Evolutionary conservation across 2,113 vertebrate genomes (phyloP), one percentile per base, ranked within the genome.

Genomic region (Corvus hawaiiensis): DNA sequence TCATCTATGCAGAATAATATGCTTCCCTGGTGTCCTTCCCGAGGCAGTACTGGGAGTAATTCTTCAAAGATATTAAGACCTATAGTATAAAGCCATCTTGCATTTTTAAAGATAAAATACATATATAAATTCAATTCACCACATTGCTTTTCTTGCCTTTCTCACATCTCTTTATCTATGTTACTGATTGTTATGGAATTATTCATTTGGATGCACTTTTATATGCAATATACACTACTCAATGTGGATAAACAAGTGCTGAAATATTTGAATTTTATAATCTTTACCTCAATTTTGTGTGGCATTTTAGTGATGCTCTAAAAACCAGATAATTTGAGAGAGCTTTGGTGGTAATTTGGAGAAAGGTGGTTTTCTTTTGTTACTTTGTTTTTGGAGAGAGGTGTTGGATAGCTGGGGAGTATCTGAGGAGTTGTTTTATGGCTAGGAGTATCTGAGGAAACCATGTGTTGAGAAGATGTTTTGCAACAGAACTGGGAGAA

Each of bases 1-100:
- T 96, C 91, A 95, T 95, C 97, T 97, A 84, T 82, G 48, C 35
- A 85, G 82, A 92, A 82, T 89, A 76, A 90, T 89, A 64, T 51
- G 72, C 48, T 90, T 87, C 56, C 79, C 76, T 92, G 72, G 59
- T 90, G 72, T 67, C 33, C 59, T 90, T 92, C 33, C 76, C 51
- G 52, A 63, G 89, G 44, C 14, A 68, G 35, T 48, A 63, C 20
- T 49, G 58, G 39, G 48, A 76, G 46, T n/a, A 44, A 46, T 64
- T 94, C 3, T 89, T 87, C 33, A 35, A 77, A 84, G 55, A 52
- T 79, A 43, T 16, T 2, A 5, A 85, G 41, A 74, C 33, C 43
- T 62, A 26, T 24, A 19, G 15, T 76, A 32, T 75, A 72, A 75
- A 74, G 35, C 2, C 24, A 5, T 51, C 5, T 69, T 92, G 46